Base-by-base conservation (phyloP, 2,113 vertebrate genomes). In the Orthonyx spaldingii region DNA sequence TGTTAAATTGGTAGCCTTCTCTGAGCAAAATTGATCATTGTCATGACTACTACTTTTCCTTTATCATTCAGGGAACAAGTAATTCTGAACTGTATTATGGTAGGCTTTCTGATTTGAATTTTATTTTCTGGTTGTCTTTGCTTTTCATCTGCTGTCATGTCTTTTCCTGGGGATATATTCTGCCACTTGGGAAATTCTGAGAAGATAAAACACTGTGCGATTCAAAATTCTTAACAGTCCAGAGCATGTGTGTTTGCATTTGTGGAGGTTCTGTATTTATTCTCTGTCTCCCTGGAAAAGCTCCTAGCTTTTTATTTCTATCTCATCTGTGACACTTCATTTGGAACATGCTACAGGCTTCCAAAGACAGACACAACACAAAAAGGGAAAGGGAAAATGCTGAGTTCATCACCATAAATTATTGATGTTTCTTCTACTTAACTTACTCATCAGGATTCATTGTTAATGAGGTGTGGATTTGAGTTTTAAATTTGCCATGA, bases 371-470 rank as follows among this genome's bases (percentile, higher is more conserved):
- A 96, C 76, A 87, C 52, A 96, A 94, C 57, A 93, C 32, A 84
- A 89, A 81, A 91, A 92, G 24, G 41, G 46, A 93, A 85, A 69
- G 55, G 56, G n/a, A 91, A 97, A 97, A 95, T 77, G 94, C 94
- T 83, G 96, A 95, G 95, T 91, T 96, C 95, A 94, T 97, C 94
- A 94, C 86, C 93, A 96, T 97, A 97, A 96, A 97, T 97, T 96
- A 97, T 96, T 96, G 92, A 97, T 89, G 64, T 66, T 96, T 79
- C 61, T 91, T 95, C 94, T 89, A 89, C 87, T 96, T 96, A 94
- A 97, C 83, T 96, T 96, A 97, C 83, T 94, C 94, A 94, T 97
- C 96, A 95, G 88, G 76, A 97, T 96, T 95, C 96, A 95, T 89
- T 96, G 87, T 96, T 97, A 97, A 96, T 95, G 94, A 97, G 90